Evolutionary conservation across 2,113 vertebrate species (phyloP), one percentile per base, ranked within the genome.

Genomic region (Anguilla japonica): DNA sequence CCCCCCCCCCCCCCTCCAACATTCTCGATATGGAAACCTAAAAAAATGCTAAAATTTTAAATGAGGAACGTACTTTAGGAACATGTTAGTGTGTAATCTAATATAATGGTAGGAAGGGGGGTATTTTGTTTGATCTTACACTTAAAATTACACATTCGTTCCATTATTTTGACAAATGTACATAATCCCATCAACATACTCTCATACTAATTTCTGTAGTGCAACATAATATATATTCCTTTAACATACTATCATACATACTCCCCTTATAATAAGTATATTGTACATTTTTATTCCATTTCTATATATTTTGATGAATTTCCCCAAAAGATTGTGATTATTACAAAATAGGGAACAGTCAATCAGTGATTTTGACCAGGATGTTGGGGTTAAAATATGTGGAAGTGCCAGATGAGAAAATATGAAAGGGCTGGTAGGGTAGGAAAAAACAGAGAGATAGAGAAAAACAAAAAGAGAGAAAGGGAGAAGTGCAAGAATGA

Each of bases 401-500:
- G 60, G 20, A 40, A 29, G 11, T 34, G 56, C 18, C 14, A 29
- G 18, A 41, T 40, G 56, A 82, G 39, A 63, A 79, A 82, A 53
- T 63, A 80, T 82, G 26, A 86, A 53, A 63, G 79, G 43, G 56
- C 7, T 26, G 60, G 60, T 5, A 40, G 13, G 82, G 85, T 26
- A 18, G 53, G 18, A 39, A 3, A 46, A 46, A 46, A 46, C 2
- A 46, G 53, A 63, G 56, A 67, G 57, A 82, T 34, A 81, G 22
- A 88, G 67, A 41, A 14, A 88, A 83, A 46, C n/a, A 14, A 22
- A 50, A 71, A 39, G n/a, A 75, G 11, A 81, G 79, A 75, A 41
- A 63, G 50, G 41, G 82, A 46, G 41, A 50, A 26, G 34, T n/a
- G 11, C 14, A 4, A 43, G n/a, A 78, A 53, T 22, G n/a, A 22